These are phyloP conservation scores for Indicator maculatus DNA, from an alignment of 2,113 vertebrate genomes.

Conservation along the genomic window DNA sequence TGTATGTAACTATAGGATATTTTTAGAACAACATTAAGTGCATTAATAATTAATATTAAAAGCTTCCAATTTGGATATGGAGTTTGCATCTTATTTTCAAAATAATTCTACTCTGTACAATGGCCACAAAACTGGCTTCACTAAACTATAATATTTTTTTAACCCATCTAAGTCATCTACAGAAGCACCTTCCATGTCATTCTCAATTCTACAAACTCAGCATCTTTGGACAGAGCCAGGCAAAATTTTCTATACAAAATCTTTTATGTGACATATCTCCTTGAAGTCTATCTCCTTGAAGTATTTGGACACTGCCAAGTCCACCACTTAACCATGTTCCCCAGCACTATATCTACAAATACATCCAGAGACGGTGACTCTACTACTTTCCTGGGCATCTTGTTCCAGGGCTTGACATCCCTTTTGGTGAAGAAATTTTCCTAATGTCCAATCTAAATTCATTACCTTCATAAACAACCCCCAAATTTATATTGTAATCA, in stretches of 20 bases:
- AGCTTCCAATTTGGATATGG: not conserved
- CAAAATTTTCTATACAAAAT: not conserved
- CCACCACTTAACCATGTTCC: not conserved
- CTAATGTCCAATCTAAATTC: not conserved
- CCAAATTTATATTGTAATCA: not conserved
- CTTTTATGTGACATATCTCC: not conserved
- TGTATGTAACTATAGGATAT: not conserved
- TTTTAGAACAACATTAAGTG: not conserved
- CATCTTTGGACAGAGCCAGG: not conserved
- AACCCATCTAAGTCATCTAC: not conserved
- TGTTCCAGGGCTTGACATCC: not conserved
- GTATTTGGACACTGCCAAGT: not conserved
- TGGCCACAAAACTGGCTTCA: not conserved
- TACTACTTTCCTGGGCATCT: not conserved
- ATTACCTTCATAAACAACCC: not conserved
- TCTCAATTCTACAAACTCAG: not conserved
- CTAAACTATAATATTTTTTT: not conserved
- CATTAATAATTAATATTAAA: not conserved
- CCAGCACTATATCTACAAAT: not conserved
- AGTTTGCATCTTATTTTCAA: not conserved
- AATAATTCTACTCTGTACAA: not conserved
- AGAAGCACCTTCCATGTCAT: not conserved
- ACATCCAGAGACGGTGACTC: not conserved
- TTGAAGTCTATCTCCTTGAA: not conserved
- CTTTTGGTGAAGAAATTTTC: not conserved